Percentiles rank a stretch among this genome's conserved stretches.
These are phyloP conservation scores for Mustela erminea DNA, from an alignment of 2,797 vertebrate species.

Conservation along the genomic window DNA sequence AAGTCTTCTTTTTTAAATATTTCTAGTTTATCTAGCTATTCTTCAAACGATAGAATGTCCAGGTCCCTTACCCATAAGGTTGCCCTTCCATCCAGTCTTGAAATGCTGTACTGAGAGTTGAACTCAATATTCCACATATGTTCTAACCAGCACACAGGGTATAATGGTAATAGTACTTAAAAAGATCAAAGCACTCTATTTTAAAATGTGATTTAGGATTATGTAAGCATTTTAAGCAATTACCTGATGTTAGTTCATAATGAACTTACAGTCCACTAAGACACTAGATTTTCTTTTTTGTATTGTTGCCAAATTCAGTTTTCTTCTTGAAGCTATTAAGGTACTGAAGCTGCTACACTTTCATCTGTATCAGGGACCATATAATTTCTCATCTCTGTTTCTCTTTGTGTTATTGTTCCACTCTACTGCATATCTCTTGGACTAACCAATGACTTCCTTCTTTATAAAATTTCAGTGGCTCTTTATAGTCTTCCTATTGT, in stretches of 20 bases:
- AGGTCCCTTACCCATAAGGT: not conserved
- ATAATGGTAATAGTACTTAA: slow-evolving; percentile 49
- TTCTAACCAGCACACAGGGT: slow-evolving; percentile 21
- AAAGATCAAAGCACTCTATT: not conserved
- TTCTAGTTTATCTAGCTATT: slow-evolving; percentile 12
- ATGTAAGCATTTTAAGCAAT: slow-evolving; percentile 53
- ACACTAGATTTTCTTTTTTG: slow-evolving; percentile 14
- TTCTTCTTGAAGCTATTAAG: slow-evolving; percentile 29
- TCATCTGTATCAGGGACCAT: not conserved
- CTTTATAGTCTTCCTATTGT: slow-evolving; percentile 26
- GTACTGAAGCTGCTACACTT: not conserved
- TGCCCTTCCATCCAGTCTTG: slow-evolving; percentile 20
- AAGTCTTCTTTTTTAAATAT: slow-evolving; percentile 50
- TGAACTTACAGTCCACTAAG: slow-evolving; percentile 13
- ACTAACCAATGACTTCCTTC: slow-evolving; percentile 16
- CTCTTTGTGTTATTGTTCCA: slow-evolving; percentile 16
- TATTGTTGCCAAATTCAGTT: slow-evolving; percentile 52
- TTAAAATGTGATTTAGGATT: slow-evolving; percentile 44
- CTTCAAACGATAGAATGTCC: not conserved
- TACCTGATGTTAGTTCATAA: slow-evolving; percentile 45
- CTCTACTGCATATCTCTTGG: not conserved
- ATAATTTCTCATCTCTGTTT: slow-evolving; percentile 12
- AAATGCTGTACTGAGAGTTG: not conserved
- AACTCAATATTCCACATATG: not conserved
- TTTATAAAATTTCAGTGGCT: slow-evolving; percentile 35